These are phyloP conservation scores for Lates calcarifer DNA, from an alignment of 2,113 vertebrate genomes.

Conservation along the genomic window DNA sequence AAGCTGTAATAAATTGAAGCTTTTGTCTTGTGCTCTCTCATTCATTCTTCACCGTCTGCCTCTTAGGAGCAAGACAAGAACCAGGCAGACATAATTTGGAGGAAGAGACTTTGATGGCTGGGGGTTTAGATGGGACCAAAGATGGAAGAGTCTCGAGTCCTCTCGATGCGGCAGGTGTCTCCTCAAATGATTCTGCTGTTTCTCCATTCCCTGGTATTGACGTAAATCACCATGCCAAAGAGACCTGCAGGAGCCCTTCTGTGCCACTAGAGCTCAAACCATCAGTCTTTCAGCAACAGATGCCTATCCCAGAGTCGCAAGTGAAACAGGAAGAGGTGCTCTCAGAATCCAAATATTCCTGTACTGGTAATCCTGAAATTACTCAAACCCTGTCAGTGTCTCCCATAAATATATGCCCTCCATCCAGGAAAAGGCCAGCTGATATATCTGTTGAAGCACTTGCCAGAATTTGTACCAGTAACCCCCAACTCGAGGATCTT, in stretches of 20 bases:
- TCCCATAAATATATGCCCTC: background rate
- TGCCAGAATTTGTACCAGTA: background rate
- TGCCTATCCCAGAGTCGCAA: background rate
- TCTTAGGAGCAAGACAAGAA: conserved; percentile 12
- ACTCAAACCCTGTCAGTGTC: background rate
- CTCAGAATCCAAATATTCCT: background rate
- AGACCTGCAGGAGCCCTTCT: background rate
- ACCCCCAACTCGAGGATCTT: background rate
- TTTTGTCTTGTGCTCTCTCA: background rate
- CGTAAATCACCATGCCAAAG: background rate
- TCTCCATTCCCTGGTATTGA: background rate
- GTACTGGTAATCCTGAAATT: background rate
- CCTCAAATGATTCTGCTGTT: background rate
- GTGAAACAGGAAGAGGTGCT: background rate
- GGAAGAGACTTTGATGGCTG: background rate
- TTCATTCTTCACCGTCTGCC: background rate
- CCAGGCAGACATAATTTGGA: background rate
- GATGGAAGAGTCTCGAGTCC: background rate
- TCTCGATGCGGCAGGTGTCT: background rate
- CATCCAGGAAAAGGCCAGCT: conserved; percentile 22
- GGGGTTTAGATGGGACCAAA: background rate
- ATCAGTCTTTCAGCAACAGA: background rate
- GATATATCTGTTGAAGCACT: conserved; percentile 6
- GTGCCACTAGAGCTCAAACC: background rate
- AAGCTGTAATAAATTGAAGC: background rate